Base-by-base conservation (phyloP, 2,888 invertebrate species). In the Agrotis exclamationis region DNA sequence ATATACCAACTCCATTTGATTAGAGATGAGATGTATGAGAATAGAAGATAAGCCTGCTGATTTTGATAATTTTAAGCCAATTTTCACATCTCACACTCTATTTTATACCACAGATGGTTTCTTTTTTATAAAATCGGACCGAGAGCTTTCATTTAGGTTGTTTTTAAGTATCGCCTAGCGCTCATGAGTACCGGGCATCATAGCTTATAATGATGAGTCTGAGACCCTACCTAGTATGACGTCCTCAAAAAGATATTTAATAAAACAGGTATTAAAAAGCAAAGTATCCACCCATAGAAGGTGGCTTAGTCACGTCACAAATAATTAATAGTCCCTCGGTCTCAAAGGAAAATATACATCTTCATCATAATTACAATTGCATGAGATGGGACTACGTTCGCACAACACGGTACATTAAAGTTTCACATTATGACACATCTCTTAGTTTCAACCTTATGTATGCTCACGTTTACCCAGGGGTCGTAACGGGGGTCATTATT, bases 401-500 rank as follows among this genome's bases (percentile, higher is more conserved):
- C 22, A 51, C 67, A 57, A n/a, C 22, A 39, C 18, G 20, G 45
- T n/a, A 66, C 71, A 78, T 74, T 78, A 70, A 74, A 78, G 50
- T 78, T 74, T 60, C 70, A 78, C 56, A 65, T 47, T 76, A 56
- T 47, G 70, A 57, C 70, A 70, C 60, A 50, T 56, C 51, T 68
- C 50, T 57, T 66, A 57, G 51, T 53, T 58, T 51, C 39, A 22
- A 51, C 53, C 22, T 58, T 65, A 68, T 76, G 59, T 66, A 39
- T 24, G 77, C 51, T 22, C 81, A 77, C 57, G 58, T 62, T 63
- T 60, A 70, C 56, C 20, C 67, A 24, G 33, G 68, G 72, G 72
- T 68, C 68, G 51, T 68, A 65, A 72, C 62, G 11, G 28, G 58
- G 60, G 78, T 59, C 58, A 79, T 74, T 73, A 77, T 80, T 56